Base-by-base conservation (phyloP, 2,888 invertebrate genomes). In the Scaptomyza reducta region DNA sequence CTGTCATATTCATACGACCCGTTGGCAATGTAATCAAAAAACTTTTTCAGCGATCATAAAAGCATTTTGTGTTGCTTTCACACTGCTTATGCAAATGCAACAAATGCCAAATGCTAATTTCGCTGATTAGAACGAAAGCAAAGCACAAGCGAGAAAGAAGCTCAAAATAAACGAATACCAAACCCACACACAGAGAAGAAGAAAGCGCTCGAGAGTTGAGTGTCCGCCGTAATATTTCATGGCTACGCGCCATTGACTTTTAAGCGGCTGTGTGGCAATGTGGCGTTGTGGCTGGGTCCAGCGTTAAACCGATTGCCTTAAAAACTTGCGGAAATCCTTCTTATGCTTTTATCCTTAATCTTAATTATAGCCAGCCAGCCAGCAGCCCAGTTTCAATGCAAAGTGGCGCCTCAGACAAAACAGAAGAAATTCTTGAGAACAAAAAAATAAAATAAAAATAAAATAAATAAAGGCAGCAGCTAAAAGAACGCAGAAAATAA, bases 331-430 rank as follows among this genome's bases (percentile, higher is more conserved):
- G 79, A 89, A 89, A 90, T 90, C 90, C 90, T 88, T 80, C 89
- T 90, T 89, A 87, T 74, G 87, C 87, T 80, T 87, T 89, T 89
- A 89, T 89, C 89, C 90, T 89, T 90, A 90, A 90, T 90, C 90
- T 90, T 90, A 90, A 90, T 90, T 90, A 90, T 85, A 84, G 89
- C 86, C 79, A 79, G 89, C 86, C 79, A 79, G 85, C 74, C 83
- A 73, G 75, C 77, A 74, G 56, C 46, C 47, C 33, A 33, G 18
- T 49, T 33, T 11, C 47, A 66, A 45, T 53, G 35, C 14, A 41
- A 46, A 56, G 53, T 65, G 59, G 45, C 54, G 50, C 46, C 44
- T 58, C 62, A 80, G 71, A 73, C 73, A 58, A 73, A 73, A 71
- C 67, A 70, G 69, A 58, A 38, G 41, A 41, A 70, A 58, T 57